These are phyloP conservation scores for Aphelinus atriplicis DNA, from an alignment of 1,140 invertebrate genomes.

Conservation along the genomic window DNA sequence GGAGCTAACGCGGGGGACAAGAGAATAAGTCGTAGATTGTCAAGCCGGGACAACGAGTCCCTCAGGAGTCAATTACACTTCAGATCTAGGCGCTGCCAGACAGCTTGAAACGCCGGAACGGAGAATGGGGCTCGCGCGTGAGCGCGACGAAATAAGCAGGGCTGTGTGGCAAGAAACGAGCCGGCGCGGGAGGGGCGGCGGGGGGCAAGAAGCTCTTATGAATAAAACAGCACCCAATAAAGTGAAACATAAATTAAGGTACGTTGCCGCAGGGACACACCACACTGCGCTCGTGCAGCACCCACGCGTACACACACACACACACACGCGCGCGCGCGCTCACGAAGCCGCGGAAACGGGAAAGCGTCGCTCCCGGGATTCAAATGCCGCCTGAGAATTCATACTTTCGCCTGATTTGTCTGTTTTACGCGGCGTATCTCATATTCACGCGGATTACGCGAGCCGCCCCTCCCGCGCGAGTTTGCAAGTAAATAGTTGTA, in stretches of 20 bases:
- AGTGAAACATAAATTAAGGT: constrained; percentile 42
- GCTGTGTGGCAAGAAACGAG: constrained; percentile 1
- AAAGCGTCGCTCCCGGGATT: background rate
- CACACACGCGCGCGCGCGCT: no score
- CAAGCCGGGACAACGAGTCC: constrained; percentile 42
- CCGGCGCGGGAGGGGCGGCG: background rate
- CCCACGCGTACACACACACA: background rate
- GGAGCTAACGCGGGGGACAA: constrained; percentile 17
- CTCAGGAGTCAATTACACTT: constrained; percentile 45
- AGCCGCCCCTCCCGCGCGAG: background rate
- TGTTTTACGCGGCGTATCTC: constrained; percentile 12
- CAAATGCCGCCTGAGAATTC: background rate
- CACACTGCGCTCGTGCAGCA: background rate
- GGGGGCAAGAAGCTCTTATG: constrained; percentile 27
- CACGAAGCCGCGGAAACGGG: no score
- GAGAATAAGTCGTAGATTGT: constrained; percentile 42
- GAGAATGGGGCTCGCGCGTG: no score
- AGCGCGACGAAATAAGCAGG: constrained; percentile 20
- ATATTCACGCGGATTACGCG: background rate
- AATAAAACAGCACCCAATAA: constrained; percentile 45
- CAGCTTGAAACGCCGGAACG: constrained; percentile 34
- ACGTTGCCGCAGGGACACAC: constrained; percentile 29
- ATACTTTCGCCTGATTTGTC: constrained; percentile 11
- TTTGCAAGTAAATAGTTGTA: constrained; percentile 28
- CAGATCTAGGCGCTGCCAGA: constrained; percentile 37